Percentiles rank a stretch among this genome's conserved stretches.
phyloP scores from a whole-genome alignment of 2,797 vertebrate genomes.

The Tadarida brasiliensis region DNA sequence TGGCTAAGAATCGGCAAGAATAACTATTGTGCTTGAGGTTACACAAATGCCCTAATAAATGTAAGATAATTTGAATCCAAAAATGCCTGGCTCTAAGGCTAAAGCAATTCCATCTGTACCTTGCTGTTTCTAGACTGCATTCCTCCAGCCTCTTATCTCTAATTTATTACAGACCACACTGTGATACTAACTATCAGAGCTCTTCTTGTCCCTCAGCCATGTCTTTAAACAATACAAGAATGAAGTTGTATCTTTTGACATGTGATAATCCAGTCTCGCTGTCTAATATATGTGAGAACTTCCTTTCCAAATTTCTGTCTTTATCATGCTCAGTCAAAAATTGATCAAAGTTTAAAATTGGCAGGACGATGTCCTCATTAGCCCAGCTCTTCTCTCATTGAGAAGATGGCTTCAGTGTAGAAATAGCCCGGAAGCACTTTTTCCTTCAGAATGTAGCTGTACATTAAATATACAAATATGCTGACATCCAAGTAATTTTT shows the following conservation, averaged over 20 bases:
- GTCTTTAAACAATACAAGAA: conserved; percentile 21
- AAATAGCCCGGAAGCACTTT: conserved; percentile 29
- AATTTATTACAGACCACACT: not conserved
- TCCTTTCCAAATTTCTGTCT: conserved; percentile 44
- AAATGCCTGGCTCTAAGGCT: not conserved
- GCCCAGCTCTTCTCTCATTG: not conserved
- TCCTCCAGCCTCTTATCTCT: not conserved
- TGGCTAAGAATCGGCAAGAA: conserved; percentile 14
- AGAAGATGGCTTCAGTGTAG: not conserved
- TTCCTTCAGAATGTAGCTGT: conserved; percentile 43
- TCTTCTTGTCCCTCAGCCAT: not conserved
- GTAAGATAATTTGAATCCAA: not conserved
- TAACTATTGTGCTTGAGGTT: not conserved
- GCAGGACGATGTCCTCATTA: conserved; percentile 51
- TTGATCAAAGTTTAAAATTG: conserved; percentile 70
- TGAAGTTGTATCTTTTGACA: conserved; percentile 41
- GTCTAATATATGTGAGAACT: not conserved
- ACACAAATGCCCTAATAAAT: not conserved
- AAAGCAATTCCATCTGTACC: not conserved
- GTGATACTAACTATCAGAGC: not conserved
- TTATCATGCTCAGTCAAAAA: conserved; percentile 5
- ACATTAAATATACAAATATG: conserved; percentile 68
- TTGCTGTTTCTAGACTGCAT: not conserved
- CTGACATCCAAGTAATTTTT: conserved; percentile 69
- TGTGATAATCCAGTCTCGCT: not conserved